Conservation (phyloP, 1,140 invertebrate species). For the Lucilia sericata region DNA sequence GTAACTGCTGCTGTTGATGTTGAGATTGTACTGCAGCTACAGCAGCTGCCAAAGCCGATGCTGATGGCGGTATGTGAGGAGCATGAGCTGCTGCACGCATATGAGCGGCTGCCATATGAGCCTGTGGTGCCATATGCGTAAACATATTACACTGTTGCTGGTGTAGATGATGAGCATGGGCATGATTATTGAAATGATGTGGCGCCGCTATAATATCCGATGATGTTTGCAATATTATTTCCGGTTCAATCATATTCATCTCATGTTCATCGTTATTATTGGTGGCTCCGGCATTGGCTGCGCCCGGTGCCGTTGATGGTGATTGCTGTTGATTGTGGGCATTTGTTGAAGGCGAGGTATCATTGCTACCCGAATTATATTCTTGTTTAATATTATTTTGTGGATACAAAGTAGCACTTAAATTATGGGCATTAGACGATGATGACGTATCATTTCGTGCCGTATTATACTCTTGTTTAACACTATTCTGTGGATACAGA, state of each 20-base stretch:
- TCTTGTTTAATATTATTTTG: constrained; percentile 65
- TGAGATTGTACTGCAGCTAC: constrained; percentile 52
- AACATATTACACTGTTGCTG: constrained; percentile 66
- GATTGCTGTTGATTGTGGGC: constrained; percentile 53
- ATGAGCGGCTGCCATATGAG: constrained; percentile 58
- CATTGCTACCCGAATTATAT: constrained; percentile 54
- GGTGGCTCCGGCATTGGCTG: constrained; percentile 5
- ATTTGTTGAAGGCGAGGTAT: constrained; percentile 52
- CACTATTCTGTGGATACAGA: constrained; percentile 61
- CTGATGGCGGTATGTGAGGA: constrained; percentile 49
- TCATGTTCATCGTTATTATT: constrained; percentile 58
- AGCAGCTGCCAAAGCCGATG: constrained; percentile 51
- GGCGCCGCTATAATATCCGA: constrained; percentile 60
- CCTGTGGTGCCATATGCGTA: constrained; percentile 64
- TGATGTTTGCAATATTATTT: constrained; percentile 63
- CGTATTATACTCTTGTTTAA: constrained; percentile 63
- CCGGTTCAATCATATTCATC: constrained; percentile 62
- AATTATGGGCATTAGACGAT: constrained; percentile 52
- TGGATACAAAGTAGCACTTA: constrained; percentile 60
- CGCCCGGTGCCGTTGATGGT: constrained; percentile 48
- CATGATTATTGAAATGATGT: constrained; percentile 56
- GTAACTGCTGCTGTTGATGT: constrained; percentile 55
- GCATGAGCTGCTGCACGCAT: constrained; percentile 55
- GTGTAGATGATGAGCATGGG: constrained; percentile 57
- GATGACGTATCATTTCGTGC: constrained; percentile 49